Base-by-base conservation (phyloP, 2,888 invertebrate species). In the Phalangium opilio region DNA sequence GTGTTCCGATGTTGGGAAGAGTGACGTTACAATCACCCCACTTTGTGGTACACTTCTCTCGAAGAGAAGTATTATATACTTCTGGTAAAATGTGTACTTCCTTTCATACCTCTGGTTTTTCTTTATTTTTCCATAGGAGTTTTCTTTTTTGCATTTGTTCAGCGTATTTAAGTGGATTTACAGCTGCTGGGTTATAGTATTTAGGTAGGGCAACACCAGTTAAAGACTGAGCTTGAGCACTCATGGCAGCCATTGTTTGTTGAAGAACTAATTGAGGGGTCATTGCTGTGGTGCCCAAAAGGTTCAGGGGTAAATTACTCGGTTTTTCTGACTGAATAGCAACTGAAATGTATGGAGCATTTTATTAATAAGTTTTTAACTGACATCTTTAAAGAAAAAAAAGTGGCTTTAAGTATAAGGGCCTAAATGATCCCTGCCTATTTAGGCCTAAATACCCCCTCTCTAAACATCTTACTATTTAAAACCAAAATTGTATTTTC, bases 101-200 rank as follows among this genome's bases (percentile, higher is more conserved):
- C 8, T 8, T 27, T 27, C 15, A 21, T 34, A 50, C 48, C 44
- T 45, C 19, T 12, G 35, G 15, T 49, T 64, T 64, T 34, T 63
- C 78, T 67, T 83, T 84, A 60, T 81, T 79, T 20, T 61, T 41
- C 91, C 95, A 95, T 17, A 95, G 70, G 44, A 90, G 70, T 68
- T 91, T 91, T 44, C 91, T 75, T 65, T 91, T 89, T 63, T 91
- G 85, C 53, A 90, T 79, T 67, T 84, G 86, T 58, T 89, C 83
- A 7, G 85, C 78, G 63, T 89, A 83, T 61, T 83, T 83, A 52
- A 79, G 76, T 36, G 82, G 76, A 62, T 79, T 79, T n/a, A 81
- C 75, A 17, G 78, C 52, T 46, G 51, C 50, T 18, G 55, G 56
- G 36, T 57, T 56, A 45, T 55, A 57, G 43, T 55, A 56, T 42